A percentile compares a stretch with the other conserved stretches of the same genome.
These are phyloP conservation scores for Iguana delicatissima DNA, from an alignment of 2,797 vertebrate genomes.

Conservation along the genomic window DNA sequence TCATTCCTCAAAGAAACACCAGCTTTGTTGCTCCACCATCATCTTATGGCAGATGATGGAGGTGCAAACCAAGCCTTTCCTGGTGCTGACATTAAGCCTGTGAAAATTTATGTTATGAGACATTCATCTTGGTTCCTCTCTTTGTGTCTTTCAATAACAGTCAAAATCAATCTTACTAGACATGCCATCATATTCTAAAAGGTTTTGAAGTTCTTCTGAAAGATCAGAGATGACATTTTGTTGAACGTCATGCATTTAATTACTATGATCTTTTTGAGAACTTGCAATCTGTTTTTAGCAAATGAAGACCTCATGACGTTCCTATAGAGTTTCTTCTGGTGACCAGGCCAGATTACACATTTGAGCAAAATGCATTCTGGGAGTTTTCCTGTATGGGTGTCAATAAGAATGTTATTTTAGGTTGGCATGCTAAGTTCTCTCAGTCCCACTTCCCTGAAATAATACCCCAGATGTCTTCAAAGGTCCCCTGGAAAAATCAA, in stretches of 20 bases:
- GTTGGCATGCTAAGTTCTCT: background rate
- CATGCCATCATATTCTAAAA: too few species aligned
- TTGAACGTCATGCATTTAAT: too few species aligned
- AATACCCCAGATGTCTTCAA: background rate
- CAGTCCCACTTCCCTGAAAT: background rate
- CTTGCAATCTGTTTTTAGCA: background rate
- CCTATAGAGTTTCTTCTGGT: background rate
- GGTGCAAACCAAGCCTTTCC: background rate
- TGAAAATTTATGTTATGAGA: background rate
- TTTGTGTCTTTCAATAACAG: background rate
- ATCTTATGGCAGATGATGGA: background rate
- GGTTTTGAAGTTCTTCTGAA: too few species aligned
- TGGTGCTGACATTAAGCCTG: background rate
- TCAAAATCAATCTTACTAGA: background rate
- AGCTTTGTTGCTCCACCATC: background rate
- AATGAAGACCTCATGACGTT: background rate
- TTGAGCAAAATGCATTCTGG: background rate
- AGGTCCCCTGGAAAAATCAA: background rate
- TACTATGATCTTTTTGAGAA: too few species aligned
- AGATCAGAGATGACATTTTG: too few species aligned
- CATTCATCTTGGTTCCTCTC: background rate
- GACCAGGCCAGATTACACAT: background rate
- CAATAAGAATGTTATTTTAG: background rate
- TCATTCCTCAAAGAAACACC: background rate
- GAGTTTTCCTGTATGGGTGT: background rate